Evolutionary conservation across 2,113 vertebrate species (phyloP).

Genomic region (Azemiops feae): DNA sequence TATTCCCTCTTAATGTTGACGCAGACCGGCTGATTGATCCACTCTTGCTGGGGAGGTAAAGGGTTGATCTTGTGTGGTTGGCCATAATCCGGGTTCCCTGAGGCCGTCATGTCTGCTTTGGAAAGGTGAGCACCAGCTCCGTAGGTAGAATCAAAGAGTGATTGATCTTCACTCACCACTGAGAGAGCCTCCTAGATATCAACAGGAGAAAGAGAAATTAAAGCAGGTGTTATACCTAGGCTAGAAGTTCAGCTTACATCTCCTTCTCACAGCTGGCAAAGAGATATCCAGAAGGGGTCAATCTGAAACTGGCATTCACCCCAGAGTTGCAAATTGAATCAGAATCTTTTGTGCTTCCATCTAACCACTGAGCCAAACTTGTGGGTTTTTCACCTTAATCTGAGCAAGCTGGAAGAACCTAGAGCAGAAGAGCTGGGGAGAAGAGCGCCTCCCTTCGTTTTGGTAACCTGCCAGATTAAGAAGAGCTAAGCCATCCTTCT

Average conservation of each 20-base stretch:
- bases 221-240: background rate
- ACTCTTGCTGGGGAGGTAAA: constrained; percentile 93
- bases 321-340: constrained; percentile 19
- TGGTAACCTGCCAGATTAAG: background rate
- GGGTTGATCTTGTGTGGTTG: constrained; percentile 98
- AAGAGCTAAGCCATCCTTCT: background rate
- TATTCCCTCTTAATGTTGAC: constrained; percentile 96
- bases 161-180: constrained; percentile 99
- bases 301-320: constrained; percentile 38
- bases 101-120: constrained; percentile 99
- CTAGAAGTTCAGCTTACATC: background rate
- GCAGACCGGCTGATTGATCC: constrained; percentile 91
- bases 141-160: constrained; percentile 95
- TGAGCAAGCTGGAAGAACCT: constrained; percentile 20
- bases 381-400: background rate
- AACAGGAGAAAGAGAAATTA: constrained; percentile 41
- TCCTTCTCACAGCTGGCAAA: constrained; percentile 43
- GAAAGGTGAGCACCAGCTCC: constrained; percentile 88
- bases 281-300: constrained; percentile 14
- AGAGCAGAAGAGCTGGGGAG: background rate
- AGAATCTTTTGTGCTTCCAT: background rate
- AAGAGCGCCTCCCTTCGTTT: background rate
- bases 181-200: constrained; percentile 93
- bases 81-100: constrained; percentile 93
- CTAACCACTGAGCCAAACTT: constrained; percentile 19